Percentiles rank a stretch among this genome's conserved stretches.
Conservation (phyloP, 1,140 invertebrate species). For the Euschistus heros region DNA sequence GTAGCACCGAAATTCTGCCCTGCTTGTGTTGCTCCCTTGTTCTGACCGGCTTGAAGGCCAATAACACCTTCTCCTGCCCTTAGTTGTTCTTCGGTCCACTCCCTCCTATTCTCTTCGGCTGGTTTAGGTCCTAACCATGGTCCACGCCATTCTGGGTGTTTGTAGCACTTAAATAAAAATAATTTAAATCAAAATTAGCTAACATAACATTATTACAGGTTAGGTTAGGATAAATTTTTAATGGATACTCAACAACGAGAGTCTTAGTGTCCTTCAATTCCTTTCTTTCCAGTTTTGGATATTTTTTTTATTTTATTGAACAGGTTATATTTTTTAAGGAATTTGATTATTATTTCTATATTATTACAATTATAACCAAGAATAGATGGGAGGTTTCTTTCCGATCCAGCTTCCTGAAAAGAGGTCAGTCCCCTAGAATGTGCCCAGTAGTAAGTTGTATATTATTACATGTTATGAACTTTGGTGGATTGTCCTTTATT, state of each 20-base stretch:
- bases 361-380: too few species aligned
- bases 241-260: neutral
- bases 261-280: too few species aligned
- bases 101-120: constrained; percentile 79
- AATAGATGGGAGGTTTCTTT: too few species aligned
- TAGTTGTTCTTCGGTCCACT: constrained; percentile 85
- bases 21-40: constrained; percentile 87
- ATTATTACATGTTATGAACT: too few species aligned
- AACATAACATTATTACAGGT: neutral
- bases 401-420: too few species aligned
- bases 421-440: too few species aligned
- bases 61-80: constrained; percentile 81
- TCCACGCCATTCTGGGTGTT: constrained; percentile 78
- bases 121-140: constrained; percentile 83
- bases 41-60: constrained; percentile 90
- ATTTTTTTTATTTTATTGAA: too few species aligned
- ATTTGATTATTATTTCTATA: too few species aligned
- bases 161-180: constrained; percentile 43
- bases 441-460: too few species aligned
- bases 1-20: constrained; percentile 89
- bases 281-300: too few species aligned
- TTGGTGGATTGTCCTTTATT: too few species aligned
- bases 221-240: neutral
- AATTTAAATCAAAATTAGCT: neutral
- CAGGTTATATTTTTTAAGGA: too few species aligned